phyloP scores from a whole-genome alignment of 2,888 invertebrate species.

The Hydrotaea diabolus region DNA sequence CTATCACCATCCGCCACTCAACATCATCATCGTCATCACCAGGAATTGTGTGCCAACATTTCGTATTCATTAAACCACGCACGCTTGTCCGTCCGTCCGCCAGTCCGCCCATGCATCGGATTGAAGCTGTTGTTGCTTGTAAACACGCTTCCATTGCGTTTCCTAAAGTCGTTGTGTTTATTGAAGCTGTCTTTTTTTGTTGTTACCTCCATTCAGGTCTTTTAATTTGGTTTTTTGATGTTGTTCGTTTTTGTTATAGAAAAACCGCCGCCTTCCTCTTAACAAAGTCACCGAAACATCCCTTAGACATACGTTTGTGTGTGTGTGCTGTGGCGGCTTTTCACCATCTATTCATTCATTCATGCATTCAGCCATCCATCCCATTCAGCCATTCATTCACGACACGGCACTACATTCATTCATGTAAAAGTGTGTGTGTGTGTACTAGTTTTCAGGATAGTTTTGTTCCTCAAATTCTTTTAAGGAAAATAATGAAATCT shows the following conservation, averaged over 20 bases:
- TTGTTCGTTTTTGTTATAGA: conserved; percentile 25
- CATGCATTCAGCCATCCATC: background rate
- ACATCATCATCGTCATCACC: background rate
- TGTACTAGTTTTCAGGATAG: conserved; percentile 12
- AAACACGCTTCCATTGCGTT: conserved; percentile 1
- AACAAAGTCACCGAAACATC: conserved; percentile 58
- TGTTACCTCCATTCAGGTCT: conserved; percentile 27
- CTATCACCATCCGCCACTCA: background rate
- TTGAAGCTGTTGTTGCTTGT: background rate
- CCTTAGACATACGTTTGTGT: conserved; percentile 50
- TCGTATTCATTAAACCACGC: conserved; percentile 12
- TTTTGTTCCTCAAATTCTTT: conserved; percentile 8
- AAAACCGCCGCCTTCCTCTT: conserved; percentile 47
- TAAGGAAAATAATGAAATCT: conserved; percentile 24
- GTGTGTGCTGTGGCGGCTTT: background rate
- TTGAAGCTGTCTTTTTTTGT: conserved; percentile 12
- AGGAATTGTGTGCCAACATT: background rate
- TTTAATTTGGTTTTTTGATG: conserved; percentile 35
- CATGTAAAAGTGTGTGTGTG: too few species aligned
- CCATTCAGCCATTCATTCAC: background rate
- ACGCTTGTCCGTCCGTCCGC: conserved; percentile 12
- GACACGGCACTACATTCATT: conserved; percentile 11
- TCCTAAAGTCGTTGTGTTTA: conserved; percentile 5
- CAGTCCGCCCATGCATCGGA: background rate
- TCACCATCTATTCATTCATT: background rate